These are phyloP conservation scores for Lasiurus borealis DNA, from an alignment of 2,113 vertebrate genomes.

Conservation along the genomic window DNA sequence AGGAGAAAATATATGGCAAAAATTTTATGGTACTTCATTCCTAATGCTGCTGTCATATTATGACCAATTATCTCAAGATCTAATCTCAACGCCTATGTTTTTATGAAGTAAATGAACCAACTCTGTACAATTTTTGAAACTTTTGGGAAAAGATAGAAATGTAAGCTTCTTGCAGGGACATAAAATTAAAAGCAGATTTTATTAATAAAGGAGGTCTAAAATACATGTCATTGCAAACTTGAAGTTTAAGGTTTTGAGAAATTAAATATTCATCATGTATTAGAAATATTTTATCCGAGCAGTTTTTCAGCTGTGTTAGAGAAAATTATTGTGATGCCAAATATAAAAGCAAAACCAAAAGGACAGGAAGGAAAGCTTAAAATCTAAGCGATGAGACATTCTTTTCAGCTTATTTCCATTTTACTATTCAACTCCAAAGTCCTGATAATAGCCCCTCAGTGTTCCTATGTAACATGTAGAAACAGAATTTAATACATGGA, in stretches of 20 bases:
- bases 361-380: constrained; percentile 67
- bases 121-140: background rate
- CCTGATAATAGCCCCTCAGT: background rate
- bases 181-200: constrained; percentile 49
- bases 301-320: constrained; percentile 59
- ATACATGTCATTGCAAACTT: constrained; percentile 75
- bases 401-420: constrained; percentile 75
- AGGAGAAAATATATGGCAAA: constrained; percentile 66
- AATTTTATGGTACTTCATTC: background rate
- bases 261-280: constrained; percentile 72
- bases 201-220: constrained; percentile 72
- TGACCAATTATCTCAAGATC: constrained; percentile 63
- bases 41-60: constrained; percentile 70
- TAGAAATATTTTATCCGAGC: constrained; percentile 53
- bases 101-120: constrained; percentile 72
- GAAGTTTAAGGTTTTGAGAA: constrained; percentile 52
- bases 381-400: constrained; percentile 66
- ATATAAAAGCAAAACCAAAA: constrained; percentile 76
- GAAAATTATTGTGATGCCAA: constrained; percentile 73
- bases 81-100: constrained; percentile 53
- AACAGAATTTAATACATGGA: constrained; percentile 68
- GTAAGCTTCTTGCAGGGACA: background rate
- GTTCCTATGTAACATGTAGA: constrained; percentile 67
- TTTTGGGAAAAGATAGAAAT: constrained; percentile 57
- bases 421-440: constrained; percentile 64